Conservation (phyloP, 2,797 vertebrate genomes). For the Meriones psammophilus region DNA sequence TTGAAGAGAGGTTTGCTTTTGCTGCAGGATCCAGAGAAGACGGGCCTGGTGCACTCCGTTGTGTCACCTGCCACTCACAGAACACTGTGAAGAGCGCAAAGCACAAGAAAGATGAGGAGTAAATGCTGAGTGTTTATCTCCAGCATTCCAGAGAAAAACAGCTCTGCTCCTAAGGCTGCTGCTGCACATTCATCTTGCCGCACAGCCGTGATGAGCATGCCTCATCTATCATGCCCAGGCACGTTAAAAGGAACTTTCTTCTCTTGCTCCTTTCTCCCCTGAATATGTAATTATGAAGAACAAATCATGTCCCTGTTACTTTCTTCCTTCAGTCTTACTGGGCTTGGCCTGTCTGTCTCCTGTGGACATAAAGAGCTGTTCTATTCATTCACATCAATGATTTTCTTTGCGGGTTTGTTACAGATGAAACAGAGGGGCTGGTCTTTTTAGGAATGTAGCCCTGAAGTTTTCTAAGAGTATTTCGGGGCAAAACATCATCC, state of each 20-base stretch:
- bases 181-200: not conserved
- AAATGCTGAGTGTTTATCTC: conserved; percentile 52
- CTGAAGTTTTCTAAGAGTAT: conserved; percentile 68
- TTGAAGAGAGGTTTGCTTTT: conserved; percentile 43
- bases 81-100: not conserved
- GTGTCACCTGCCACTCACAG: conserved; percentile 55
- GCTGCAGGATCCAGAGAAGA: conserved; percentile 28
- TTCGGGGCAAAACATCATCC: conserved; percentile 72
- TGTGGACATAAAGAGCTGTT: conserved; percentile 70
- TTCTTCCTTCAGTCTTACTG: conserved; percentile 76
- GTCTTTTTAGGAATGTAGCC: conserved; percentile 74
- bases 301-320: conserved; percentile 72
- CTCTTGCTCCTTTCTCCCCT: conserved; percentile 65
- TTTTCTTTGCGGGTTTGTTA: conserved; percentile 74
- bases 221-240: conserved; percentile 75
- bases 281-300: conserved; percentile 83
- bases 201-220: not conserved
- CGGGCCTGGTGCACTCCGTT: conserved; percentile 39
- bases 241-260: conserved; percentile 76
- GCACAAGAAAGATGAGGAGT: conserved; percentile 30
- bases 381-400: conserved; percentile 74
- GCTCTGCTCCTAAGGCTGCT: conserved; percentile 38
- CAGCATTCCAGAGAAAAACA: conserved; percentile 64
- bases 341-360: conserved; percentile 76
- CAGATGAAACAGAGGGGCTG: conserved; percentile 72